Evolutionary conservation across 2,797 vertebrate species (phyloP).

Genomic region (Semaprochilodus insignis): DNA sequence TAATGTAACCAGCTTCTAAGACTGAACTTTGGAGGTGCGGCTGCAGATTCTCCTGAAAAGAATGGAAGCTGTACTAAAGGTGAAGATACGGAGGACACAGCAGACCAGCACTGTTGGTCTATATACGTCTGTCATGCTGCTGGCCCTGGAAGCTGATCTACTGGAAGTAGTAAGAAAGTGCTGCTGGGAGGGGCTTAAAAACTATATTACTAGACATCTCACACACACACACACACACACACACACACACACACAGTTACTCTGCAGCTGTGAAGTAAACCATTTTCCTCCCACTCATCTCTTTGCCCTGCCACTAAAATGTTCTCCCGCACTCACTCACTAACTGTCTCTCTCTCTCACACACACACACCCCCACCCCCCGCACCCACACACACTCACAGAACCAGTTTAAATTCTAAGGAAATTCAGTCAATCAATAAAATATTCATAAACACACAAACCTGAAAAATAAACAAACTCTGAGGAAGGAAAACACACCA

Average conservation of each 20-base stretch:
- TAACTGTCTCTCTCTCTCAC: not conserved
- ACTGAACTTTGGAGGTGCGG: too few species aligned
- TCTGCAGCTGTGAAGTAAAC: slow-evolving; percentile 37
- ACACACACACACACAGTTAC: slow-evolving; percentile 1
- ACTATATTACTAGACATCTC: slow-evolving; percentile 22
- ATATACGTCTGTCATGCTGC: slow-evolving; percentile 13
- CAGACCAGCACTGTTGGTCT: too few species aligned
- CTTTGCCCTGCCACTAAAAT: not conserved
- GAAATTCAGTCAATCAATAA: not conserved
- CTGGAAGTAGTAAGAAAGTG: slow-evolving; percentile 14
- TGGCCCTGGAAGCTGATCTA: not conserved
- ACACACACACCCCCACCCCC: not conserved
- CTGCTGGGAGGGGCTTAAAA: slow-evolving; percentile 20
- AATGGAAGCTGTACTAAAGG: too few species aligned
- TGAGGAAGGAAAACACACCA: not conserved
- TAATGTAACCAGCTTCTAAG: too few species aligned
- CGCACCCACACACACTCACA: not conserved
- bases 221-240: slow-evolving; percentile 8
- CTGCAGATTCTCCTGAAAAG: too few species aligned
- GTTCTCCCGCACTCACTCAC: not conserved
- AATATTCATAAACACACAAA: slow-evolving; percentile 34
- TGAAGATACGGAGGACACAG: too few species aligned
- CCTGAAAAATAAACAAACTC: not conserved
- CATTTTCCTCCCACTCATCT: slow-evolving; percentile 31
- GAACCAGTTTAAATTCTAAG: not conserved